Conservation (phyloP, 2,113 vertebrate species). For the Vicugna pacos region DNA sequence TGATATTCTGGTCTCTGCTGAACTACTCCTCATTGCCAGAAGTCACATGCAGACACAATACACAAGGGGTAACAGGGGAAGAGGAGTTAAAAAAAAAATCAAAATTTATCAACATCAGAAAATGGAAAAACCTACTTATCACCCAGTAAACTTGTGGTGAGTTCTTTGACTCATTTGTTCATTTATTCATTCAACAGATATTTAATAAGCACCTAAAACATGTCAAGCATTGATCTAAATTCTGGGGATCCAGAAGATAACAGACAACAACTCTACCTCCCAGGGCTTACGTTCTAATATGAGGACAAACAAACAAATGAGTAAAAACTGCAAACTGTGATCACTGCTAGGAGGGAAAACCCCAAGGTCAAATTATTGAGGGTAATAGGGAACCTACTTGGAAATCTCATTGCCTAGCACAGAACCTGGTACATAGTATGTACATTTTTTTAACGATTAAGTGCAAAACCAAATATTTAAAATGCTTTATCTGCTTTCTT, state of each 20-base stretch:
- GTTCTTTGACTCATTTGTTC: conserved; percentile 12
- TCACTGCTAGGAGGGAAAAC: not conserved
- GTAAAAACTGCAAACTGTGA: not conserved
- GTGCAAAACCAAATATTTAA: not conserved
- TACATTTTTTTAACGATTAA: not conserved
- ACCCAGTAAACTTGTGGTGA: not conserved
- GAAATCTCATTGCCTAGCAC: not conserved
- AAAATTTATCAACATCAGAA: not conserved
- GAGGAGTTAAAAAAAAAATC: not conserved
- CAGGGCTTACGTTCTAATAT: not conserved
- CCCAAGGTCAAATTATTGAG: not conserved
- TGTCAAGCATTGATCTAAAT: conserved; percentile 38
- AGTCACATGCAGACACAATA: not conserved
- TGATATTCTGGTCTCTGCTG: not conserved
- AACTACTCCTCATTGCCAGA: not conserved
- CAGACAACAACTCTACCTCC: not conserved
- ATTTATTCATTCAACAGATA: not conserved
- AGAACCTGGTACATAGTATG: not conserved
- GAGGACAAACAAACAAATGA: not conserved
- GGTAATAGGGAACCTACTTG: not conserved
- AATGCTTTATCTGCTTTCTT: not conserved
- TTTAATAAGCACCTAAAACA: conserved; percentile 19
- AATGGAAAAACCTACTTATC: not conserved
- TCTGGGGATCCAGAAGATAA: not conserved
- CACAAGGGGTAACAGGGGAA: not conserved